phyloP scores from a whole-genome alignment of 1,140 invertebrate species.

The Drosophila sechellia region DNA sequence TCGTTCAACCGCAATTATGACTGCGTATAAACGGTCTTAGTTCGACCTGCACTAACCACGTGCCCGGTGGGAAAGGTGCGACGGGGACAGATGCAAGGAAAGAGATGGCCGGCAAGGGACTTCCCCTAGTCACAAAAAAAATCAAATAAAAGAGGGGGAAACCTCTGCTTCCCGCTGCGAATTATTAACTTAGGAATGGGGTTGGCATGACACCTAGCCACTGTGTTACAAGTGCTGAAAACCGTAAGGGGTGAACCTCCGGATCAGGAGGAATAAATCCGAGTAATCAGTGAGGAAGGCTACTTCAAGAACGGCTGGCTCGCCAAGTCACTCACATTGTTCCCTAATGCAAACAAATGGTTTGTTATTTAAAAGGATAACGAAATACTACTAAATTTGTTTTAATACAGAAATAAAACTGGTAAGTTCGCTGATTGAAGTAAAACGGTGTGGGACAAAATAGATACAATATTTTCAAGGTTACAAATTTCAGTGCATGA shows the following conservation, averaged over 20 bases:
- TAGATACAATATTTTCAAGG: too few species aligned
- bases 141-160: conserved; percentile 31
- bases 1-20: conserved; percentile 83
- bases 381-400: too few species aligned
- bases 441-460: too few species aligned
- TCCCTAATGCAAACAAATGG: conserved; percentile 13
- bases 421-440: too few species aligned
- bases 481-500: too few species aligned
- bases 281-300: conserved; percentile 29
- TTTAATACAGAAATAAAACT: too few species aligned
- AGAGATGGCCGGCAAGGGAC: conserved; percentile 2
- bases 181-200: conserved; percentile 34
- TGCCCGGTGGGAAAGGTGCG: conserved; percentile 29
- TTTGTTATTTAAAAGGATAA: neutral
- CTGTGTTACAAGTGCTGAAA: conserved; percentile 59
- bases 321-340: conserved; percentile 3
- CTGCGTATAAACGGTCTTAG: conserved; percentile 61
- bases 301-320: conserved; percentile 17
- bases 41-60: conserved; percentile 56
- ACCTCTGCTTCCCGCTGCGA: conserved; percentile 61
- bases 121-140: conserved; percentile 27
- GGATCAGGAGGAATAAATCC: neutral
- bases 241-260: conserved; percentile 6
- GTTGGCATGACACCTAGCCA: conserved; percentile 41
- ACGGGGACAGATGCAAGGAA: conserved; percentile 4